phyloP scores from a whole-genome alignment of 2,888 invertebrate species.

The Scrobipalpa atriplicella region DNA sequence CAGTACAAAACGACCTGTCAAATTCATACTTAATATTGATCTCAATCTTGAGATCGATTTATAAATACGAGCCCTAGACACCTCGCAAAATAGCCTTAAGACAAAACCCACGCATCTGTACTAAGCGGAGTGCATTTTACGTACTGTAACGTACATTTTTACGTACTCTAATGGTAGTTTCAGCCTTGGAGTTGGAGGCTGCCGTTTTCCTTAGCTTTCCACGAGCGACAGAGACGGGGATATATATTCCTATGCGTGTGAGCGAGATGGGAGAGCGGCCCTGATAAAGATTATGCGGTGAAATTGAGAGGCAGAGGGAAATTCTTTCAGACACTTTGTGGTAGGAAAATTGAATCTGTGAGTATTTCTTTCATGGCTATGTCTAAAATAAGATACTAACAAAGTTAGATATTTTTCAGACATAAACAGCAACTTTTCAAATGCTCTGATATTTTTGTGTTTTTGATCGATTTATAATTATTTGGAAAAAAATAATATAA shows the following conservation, averaged over 20 bases:
- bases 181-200: conserved; percentile 14
- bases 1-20: too few species aligned
- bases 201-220: conserved; percentile 2
- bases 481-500: too few species aligned
- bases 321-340: neutral
- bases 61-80: neutral
- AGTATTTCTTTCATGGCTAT: neutral
- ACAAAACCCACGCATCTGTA: neutral
- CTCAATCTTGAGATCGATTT: too few species aligned
- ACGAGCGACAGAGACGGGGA: neutral
- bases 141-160: neutral
- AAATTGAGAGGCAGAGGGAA: conserved; percentile 1
- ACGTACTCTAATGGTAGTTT: neutral
- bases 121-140: conserved; percentile 11
- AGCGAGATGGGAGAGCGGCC: neutral
- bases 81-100: neutral
- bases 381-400: too few species aligned
- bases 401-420: too few species aligned
- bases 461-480: too few species aligned
- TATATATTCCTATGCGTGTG: neutral
- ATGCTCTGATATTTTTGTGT: too few species aligned
- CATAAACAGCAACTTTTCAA: too few species aligned
- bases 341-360: neutral
- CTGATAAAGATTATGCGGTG: conserved; percentile 20
- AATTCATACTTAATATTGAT: too few species aligned